Evolutionary conservation across 2,888 invertebrate species (phyloP).

Genomic region (Chydorus sphaericus): DNA sequence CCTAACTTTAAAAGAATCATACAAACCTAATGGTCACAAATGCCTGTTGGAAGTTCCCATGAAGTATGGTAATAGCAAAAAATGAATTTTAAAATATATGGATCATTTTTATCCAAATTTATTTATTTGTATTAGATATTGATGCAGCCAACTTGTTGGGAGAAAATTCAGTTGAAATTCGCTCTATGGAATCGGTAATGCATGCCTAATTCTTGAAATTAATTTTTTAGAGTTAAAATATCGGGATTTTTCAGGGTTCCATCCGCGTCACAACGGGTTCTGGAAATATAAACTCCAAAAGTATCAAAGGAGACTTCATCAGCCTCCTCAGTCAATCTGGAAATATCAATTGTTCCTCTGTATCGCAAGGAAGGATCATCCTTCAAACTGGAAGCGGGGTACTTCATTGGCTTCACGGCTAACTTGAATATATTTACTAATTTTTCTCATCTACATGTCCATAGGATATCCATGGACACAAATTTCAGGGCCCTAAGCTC

Average conservation of each 20-base stretch:
- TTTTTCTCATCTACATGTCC: neutral
- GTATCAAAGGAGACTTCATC: conserved; percentile 6
- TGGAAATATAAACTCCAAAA: conserved; percentile 9
- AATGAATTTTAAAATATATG: neutral
- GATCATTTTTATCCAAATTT: neutral
- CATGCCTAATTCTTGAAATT: too few relatives aligned
- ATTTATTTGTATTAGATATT: conserved; percentile 10
- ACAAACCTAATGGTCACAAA: neutral
- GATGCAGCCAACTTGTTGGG: neutral
- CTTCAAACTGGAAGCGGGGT: conserved; percentile 9
- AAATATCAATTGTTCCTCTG: conserved; percentile 12
- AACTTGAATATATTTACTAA: neutral
- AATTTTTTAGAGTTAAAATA: too few relatives aligned
- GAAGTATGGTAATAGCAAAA: conserved; percentile 4
- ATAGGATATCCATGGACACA: conserved; percentile 13
- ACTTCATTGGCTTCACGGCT: neutral
- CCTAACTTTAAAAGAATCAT: neutral
- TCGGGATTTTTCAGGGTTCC: too few relatives aligned
- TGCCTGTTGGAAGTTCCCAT: conserved; percentile 7
- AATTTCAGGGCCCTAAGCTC: conserved; percentile 14
- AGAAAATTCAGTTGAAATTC: neutral
- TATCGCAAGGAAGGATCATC: conserved; percentile 12
- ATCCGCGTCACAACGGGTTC: neutral
- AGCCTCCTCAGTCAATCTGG: conserved; percentile 7
- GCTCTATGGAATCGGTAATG: conserved; percentile 11